A percentile compares a stretch with the other conserved stretches of the same genome.
Conservation (phyloP, 2,797 vertebrate species). For the Gymnothorax javanicus region DNA sequence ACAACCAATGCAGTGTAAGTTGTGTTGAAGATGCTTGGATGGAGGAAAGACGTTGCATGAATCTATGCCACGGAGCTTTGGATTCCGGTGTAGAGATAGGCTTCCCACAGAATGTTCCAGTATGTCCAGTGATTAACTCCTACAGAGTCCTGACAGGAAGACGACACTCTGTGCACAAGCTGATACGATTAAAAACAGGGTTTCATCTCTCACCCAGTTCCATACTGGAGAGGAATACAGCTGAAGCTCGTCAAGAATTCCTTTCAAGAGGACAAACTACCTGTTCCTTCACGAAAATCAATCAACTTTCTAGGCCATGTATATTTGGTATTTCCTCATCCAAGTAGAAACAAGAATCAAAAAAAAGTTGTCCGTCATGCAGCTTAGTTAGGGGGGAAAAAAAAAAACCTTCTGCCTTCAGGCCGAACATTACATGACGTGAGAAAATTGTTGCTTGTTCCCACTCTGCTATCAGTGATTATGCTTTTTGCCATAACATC, state of each 20-base stretch:
- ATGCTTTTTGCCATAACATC: conserved; percentile 48
- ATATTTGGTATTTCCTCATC: conserved; percentile 17
- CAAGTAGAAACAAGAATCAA: conserved; percentile 9
- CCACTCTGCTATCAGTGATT: conserved; percentile 44
- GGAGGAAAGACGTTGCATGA: neutral
- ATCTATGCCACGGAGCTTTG: neutral
- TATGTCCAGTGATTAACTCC: neutral
- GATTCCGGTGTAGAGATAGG: neutral
- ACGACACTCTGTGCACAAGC: neutral
- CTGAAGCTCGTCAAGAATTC: neutral
- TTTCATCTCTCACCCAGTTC: neutral
- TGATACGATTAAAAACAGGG: neutral
- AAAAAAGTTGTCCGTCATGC: neutral
- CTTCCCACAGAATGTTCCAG: neutral
- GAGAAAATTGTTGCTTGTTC: conserved; percentile 51
- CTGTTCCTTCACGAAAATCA: neutral
- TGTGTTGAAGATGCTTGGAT: neutral
- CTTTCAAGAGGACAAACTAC: neutral
- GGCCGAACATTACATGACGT: neutral
- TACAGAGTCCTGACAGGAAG: neutral
- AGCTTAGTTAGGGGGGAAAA: neutral
- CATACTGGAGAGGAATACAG: neutral
- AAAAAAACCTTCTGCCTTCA: neutral
- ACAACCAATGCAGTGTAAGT: neutral
- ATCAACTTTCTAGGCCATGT: neutral